Evolutionary conservation across 2,797 vertebrate genomes (phyloP).

Genomic region (Monodelphis domestica): DNA sequence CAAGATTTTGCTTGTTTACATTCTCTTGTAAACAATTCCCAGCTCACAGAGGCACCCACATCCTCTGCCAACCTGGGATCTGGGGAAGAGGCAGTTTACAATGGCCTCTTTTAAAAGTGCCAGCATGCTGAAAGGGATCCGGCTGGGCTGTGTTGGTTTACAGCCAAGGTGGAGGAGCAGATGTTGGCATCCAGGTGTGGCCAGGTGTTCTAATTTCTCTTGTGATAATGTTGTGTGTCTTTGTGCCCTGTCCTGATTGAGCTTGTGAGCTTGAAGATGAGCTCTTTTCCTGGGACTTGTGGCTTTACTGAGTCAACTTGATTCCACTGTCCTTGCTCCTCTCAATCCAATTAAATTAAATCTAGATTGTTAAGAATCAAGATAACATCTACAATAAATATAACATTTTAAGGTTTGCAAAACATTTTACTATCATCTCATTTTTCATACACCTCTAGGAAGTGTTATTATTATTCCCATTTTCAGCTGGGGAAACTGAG

Average conservation of each 20-base stretch:
- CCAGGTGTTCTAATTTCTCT: background rate
- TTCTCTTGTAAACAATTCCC: background rate
- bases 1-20: background rate
- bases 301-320: background rate
- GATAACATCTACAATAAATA: background rate
- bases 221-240: background rate
- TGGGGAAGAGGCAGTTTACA: background rate
- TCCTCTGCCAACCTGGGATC: background rate
- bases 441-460: background rate
- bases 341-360: background rate
- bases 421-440: background rate
- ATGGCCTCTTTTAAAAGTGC: background rate
- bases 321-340: too few species aligned
- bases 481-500: background rate
- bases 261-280: background rate
- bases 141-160: background rate
- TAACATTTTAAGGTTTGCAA: background rate
- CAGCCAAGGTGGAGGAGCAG: background rate
- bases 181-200: background rate
- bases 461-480: background rate
- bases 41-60: background rate
- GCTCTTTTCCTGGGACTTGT: background rate
- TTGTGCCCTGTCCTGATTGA: background rate
- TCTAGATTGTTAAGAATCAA: background rate
- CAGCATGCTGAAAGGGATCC: background rate